Base-by-base conservation (phyloP, 2,113 vertebrate species). In the Passerina amoena region DNA sequence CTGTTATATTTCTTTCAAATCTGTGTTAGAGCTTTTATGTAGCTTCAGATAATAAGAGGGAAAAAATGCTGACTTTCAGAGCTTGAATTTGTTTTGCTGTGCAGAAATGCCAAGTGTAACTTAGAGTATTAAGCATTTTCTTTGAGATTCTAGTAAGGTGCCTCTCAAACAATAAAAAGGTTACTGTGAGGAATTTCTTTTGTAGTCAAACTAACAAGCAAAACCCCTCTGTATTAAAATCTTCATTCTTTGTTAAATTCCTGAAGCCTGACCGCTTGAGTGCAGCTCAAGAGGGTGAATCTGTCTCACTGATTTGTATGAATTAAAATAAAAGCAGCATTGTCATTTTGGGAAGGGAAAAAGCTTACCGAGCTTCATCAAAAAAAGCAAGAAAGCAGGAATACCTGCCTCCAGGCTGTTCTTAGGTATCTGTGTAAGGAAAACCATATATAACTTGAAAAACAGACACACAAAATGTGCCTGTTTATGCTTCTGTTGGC, bases 21-120 rank as follows among this genome's bases (percentile, higher is more conserved):
- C 44, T 84, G 4, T 72, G 57, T 37, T 94, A 77, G 42, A 51
- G 66, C 54, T 94, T 94, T 94, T 93, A 90, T 81, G 64, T 79
- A 70, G 85, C 56, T 84, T 96, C 66, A 84, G 76, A 90, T 93
- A 93, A 88, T 82, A 88, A 85, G 47, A 91, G 42, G 45, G 12
- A 35, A 92, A 53, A 95, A 94, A 48, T 88, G 92, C 93, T 97
- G 91, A 94, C 87, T 96, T 94, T 65, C 45, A 90, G 71, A 84
- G 76, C 56, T 72, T 95, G 75, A 30, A 72, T 94, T 96, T 94
- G 42, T 93, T 91, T 82, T 88, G 66, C 69, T 61, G 37, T 47
- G 75, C 82, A 90, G 59, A 91, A 91, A 82, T 86, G 65, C 56
- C 10, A 1, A 86, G 86, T 78, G 60, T 93, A 86, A 91, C 63